Base-by-base conservation (phyloP, 2,797 vertebrate genomes). In the Myioborus miniatus region DNA sequence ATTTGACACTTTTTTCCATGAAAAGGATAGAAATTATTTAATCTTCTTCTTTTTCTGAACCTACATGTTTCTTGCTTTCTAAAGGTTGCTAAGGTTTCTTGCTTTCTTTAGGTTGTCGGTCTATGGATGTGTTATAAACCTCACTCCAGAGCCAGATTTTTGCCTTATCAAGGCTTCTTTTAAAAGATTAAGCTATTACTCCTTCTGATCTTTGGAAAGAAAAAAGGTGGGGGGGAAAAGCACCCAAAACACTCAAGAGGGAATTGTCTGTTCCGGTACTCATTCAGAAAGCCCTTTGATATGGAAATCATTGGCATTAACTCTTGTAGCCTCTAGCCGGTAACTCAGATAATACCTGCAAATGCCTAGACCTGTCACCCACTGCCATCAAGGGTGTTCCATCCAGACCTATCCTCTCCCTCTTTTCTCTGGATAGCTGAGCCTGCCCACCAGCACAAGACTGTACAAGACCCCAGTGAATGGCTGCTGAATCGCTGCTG, bases 281-380 rank as follows among this genome's bases (percentile, higher is more conserved):
- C 89, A 62, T 39, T 94, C 67, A 65, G 62, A 83, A 80, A 91
- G 22, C 15, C 24, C 64, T 97, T 95, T 96, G 93, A 94, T 93
- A 88, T 90, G 92, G 68, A 93, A 96, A 96, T 94, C 58, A 34
- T 53, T 80, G 55, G 50, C 1, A 1, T 37, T 87, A 71, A 67
- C 68, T 92, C 74, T 46, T 50, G 16, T 18, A 91, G 43, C 77
- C 75, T 89, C 30, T 34, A 78, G 55, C 23, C 6, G 5, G 37
- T 86, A 86, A 34, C 69, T 88, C 47, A 34, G 70, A 75, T 67
- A 87, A 78, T 9, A 6, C 14, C 6, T 50, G 56, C 41, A 72
- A 87, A 89, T 44, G 44, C 60, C 63, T 26, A 56, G 70, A 92
- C 50, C 39, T 60, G 41, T 59, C 29, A 7, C 39, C 13, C 39